A percentile compares a stretch with the other conserved stretches of the same genome.
phyloP scores from a whole-genome alignment of 1,140 invertebrate genomes.

The Neodiprion fabricii region DNA sequence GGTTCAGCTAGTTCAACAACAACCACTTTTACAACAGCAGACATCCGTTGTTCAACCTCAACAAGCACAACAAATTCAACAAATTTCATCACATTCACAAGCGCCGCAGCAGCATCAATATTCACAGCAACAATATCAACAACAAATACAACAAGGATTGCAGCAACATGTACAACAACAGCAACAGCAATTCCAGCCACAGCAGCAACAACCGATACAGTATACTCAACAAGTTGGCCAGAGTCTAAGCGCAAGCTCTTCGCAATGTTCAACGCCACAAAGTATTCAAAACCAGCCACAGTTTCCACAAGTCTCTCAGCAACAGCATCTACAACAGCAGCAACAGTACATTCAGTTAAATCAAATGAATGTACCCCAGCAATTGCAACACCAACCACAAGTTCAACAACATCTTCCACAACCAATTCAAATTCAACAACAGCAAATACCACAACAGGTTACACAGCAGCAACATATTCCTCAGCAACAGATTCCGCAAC shows the following conservation, averaged over 20 bases:
- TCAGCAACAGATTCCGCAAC: constrained; percentile 35
- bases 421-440: constrained; percentile 45
- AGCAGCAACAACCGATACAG: constrained; percentile 60
- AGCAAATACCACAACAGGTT: constrained; percentile 40
- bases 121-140: constrained; percentile 55
- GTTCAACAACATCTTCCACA: constrained; percentile 61
- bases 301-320: constrained; percentile 61
- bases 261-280: constrained; percentile 67
- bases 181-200: constrained; percentile 44
- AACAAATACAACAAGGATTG: constrained; percentile 57
- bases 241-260: constrained; percentile 48
- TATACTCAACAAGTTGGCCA: constrained; percentile 50
- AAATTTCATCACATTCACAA: constrained; percentile 50
- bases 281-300: constrained; percentile 56
- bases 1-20: constrained; percentile 54
- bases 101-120: constrained; percentile 58
- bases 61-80: constrained; percentile 64
- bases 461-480: constrained; percentile 47
- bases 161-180: constrained; percentile 47
- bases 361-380: constrained; percentile 59
- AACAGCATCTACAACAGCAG: constrained; percentile 57
- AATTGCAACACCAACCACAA: constrained; percentile 55
- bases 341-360: constrained; percentile 50
- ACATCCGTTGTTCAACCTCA: constrained; percentile 70
- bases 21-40: constrained; percentile 56